These are phyloP conservation scores for Drosophila kambysellisi DNA, from an alignment of 2,888 invertebrate species.

Conservation along the genomic window DNA sequence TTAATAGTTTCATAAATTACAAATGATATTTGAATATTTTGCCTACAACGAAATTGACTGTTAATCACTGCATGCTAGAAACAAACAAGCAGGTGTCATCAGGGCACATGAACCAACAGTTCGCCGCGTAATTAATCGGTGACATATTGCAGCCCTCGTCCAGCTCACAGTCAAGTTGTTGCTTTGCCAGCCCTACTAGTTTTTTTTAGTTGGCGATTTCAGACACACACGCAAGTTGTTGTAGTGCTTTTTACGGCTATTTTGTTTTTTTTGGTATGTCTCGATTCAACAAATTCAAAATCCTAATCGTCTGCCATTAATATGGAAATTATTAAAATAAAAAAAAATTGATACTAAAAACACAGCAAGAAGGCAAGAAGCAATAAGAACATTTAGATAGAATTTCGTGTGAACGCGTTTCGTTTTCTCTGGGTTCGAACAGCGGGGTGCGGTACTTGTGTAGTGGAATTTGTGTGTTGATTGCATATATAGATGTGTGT, in stretches of 20 bases:
- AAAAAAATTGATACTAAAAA: conserved; percentile 17
- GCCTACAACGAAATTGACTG: background rate
- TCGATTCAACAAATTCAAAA: conserved; percentile 29
- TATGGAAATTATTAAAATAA: conserved; percentile 4
- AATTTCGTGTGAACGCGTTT: conserved; percentile 61
- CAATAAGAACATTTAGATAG: conserved; percentile 57
- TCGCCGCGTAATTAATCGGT: conserved; percentile 14
- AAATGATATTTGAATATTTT: background rate
- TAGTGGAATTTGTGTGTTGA: conserved; percentile 60
- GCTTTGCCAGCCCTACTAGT: conserved; percentile 55
- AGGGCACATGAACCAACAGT: conserved; percentile 1
- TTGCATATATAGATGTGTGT: conserved; percentile 23
- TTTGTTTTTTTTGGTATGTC: conserved; percentile 75
- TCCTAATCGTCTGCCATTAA: conserved; percentile 6
- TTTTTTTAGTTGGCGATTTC: conserved; percentile 71
- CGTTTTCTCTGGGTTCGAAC: conserved; percentile 46
- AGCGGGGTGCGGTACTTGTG: conserved; percentile 50
- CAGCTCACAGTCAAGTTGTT: conserved; percentile 34
- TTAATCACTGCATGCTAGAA: background rate
- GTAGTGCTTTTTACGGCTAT: conserved; percentile 79
- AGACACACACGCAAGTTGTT: conserved; percentile 72
- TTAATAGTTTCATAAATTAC: background rate
- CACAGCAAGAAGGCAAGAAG: conserved; percentile 21
- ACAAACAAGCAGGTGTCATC: conserved; percentile 25
- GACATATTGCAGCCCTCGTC: conserved; percentile 37